A percentile compares a stretch with the other conserved stretches of the same genome.
These are phyloP conservation scores for Dinoponera quadriceps DNA, from an alignment of 1,140 invertebrate species.

Conservation along the genomic window DNA sequence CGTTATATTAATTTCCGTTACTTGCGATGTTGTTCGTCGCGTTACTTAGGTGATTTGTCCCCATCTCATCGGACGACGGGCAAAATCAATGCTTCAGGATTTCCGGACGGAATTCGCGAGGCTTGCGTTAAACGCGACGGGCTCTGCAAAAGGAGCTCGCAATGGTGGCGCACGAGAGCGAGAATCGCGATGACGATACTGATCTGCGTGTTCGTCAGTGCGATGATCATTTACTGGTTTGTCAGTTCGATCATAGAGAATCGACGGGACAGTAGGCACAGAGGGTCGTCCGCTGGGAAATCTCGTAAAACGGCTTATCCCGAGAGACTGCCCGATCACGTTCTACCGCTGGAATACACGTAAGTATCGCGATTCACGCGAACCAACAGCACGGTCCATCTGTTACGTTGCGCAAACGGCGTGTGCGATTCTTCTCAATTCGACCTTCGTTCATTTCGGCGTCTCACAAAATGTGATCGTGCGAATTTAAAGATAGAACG, in stretches of 20 bases:
- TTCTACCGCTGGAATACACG: constrained; percentile 63
- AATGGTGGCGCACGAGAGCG: constrained; percentile 63
- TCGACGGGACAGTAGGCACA: constrained; percentile 20
- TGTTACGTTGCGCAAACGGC: too few species aligned
- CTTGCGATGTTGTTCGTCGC: too few species aligned
- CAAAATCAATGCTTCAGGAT: constrained; percentile 58
- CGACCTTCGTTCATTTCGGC: too few species aligned
- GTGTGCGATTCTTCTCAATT: too few species aligned
- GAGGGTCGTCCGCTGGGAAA: neutral
- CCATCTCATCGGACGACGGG: neutral
- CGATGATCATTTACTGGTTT: constrained; percentile 74
- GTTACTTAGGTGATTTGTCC: neutral
- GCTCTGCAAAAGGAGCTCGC: constrained; percentile 4
- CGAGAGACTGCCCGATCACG: constrained; percentile 26
- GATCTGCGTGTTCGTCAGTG: constrained; percentile 59
- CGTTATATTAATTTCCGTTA: too few species aligned
- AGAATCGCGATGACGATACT: constrained; percentile 67
- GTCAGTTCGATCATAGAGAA: constrained; percentile 68
- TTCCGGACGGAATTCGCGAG: constrained; percentile 69
- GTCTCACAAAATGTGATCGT: too few species aligned
- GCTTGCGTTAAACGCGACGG: constrained; percentile 68
- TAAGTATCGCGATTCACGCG: constrained; percentile 13
- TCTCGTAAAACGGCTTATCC: constrained; percentile 32
- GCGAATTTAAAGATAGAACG: too few species aligned
- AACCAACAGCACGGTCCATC: too few species aligned